A percentile compares a stretch with the other conserved stretches of the same genome.
Evolutionary conservation across 2,113 vertebrate species (phyloP).

Genomic region (Penelope pileata): DNA sequence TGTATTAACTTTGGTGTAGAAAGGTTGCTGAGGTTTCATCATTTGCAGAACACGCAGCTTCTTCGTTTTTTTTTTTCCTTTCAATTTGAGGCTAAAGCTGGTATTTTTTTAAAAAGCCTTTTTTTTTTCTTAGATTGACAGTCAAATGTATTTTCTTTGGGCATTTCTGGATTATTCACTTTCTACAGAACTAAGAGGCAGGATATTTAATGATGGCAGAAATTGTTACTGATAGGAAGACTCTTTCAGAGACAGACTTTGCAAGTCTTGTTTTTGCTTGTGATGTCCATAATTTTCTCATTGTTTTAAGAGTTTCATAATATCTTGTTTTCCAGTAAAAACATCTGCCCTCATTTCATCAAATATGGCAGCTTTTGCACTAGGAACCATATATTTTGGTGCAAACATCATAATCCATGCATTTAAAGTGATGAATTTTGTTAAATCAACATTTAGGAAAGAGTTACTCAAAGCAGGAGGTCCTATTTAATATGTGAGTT

Average conservation of each 20-base stretch:
- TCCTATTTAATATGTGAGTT: constrained; percentile 1
- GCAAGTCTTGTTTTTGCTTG: not conserved
- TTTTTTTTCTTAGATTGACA: not conserved
- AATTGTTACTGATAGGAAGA: not conserved
- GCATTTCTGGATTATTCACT: not conserved
- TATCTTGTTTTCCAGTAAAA: constrained; percentile 21
- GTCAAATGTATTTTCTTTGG: not conserved
- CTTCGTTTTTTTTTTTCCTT: not conserved
- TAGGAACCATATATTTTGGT: constrained; percentile 30
- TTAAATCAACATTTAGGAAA: constrained; percentile 3
- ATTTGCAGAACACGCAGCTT: not conserved
- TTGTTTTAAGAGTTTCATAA: not conserved
- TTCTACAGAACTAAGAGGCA: not conserved
- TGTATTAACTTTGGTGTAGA: not conserved
- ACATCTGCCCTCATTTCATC: not conserved
- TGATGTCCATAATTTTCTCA: not conserved
- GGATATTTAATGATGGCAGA: not conserved
- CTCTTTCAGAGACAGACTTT: not conserved
- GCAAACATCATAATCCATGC: not conserved
- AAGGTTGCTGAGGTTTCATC: not conserved
- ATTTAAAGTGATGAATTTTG: constrained; percentile 4
- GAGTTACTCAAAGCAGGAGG: constrained; percentile 12
- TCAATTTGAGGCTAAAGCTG: not conserved
- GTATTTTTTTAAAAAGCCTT: no score
- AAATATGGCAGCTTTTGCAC: not conserved